These are phyloP conservation scores for Calliphora vomitoria DNA, from an alignment of 2,888 invertebrate genomes.

Conservation along the genomic window DNA sequence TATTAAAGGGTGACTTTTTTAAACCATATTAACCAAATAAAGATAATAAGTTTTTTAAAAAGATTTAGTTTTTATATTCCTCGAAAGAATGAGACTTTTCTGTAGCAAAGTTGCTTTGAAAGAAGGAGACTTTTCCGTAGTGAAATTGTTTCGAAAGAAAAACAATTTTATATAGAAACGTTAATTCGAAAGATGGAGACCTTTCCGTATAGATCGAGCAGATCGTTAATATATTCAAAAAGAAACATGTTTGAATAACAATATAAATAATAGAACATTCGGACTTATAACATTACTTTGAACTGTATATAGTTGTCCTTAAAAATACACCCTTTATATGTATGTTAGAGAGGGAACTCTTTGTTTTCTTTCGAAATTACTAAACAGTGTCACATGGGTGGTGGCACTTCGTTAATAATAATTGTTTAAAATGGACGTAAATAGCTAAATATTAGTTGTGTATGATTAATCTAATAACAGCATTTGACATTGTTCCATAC, in stretches of 20 bases:
- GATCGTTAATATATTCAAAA: too few species aligned
- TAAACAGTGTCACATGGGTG: constrained; percentile 44
- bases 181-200: too few species aligned
- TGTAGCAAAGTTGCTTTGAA: not conserved
- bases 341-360: not conserved
- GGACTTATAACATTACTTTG: too few species aligned
- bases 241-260: too few species aligned
- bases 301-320: not conserved
- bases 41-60: not conserved
- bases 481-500: not conserved
- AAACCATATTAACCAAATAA: not conserved
- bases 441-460: not conserved
- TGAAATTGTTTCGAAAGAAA: too few species aligned
- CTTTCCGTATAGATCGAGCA: too few species aligned
- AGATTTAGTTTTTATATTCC: too few species aligned
- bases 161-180: too few species aligned
- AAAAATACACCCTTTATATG: constrained; percentile 11
- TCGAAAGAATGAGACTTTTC: not conserved
- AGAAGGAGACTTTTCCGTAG: not conserved
- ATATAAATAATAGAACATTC: too few species aligned
- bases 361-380: constrained; percentile 27
- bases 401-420: constrained; percentile 45
- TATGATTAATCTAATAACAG: constrained; percentile 28
- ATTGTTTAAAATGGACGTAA: constrained; percentile 41
- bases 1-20: constrained; percentile 29